Percentiles rank a stretch among this genome's conserved stretches.
phyloP scores from a whole-genome alignment of 2,888 invertebrate species.

The Nematopogon swammerdamellus region DNA sequence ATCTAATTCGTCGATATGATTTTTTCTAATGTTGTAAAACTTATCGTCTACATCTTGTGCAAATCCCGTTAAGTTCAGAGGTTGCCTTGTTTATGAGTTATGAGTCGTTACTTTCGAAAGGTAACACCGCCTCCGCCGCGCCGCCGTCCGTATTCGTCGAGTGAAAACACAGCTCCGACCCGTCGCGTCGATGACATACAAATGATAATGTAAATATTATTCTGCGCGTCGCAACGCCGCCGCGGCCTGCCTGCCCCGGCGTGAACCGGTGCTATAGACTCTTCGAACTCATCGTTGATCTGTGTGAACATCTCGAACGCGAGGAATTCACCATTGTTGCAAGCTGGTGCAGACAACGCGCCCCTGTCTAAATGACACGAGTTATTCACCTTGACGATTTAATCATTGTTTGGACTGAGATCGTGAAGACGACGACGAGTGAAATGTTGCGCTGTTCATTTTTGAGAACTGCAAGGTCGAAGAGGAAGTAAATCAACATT shows the following conservation, averaged over 20 bases:
- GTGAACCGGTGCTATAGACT: not conserved
- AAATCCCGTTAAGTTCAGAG: conserved; percentile 41
- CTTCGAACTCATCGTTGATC: not conserved
- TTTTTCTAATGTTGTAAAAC: too few species aligned
- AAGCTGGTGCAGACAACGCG: too few species aligned
- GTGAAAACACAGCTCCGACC: conserved; percentile 39
- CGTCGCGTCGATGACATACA: conserved; percentile 43
- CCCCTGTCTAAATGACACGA: too few species aligned
- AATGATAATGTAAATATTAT: conserved; percentile 51
- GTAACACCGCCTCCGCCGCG: conserved; percentile 37
- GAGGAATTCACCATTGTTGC: not conserved
- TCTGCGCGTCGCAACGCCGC: conserved; percentile 20
- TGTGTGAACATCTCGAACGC: not conserved
- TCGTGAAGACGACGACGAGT: too few species aligned
- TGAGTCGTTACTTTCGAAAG: conserved; percentile 50
- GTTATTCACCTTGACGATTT: not conserved
- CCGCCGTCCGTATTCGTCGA: conserved; percentile 14
- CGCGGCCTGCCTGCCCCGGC: not conserved
- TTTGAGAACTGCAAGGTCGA: too few species aligned
- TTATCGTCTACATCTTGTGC: not conserved
- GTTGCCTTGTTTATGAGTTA: conserved; percentile 54
- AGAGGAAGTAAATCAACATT: too few species aligned
- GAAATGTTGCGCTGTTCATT: too few species aligned
- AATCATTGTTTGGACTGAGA: not conserved
- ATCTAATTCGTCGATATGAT: too few species aligned